Evolutionary conservation across 2,113 vertebrate genomes (phyloP).

Genomic region (Pseudolaguvia tuberculata): DNA sequence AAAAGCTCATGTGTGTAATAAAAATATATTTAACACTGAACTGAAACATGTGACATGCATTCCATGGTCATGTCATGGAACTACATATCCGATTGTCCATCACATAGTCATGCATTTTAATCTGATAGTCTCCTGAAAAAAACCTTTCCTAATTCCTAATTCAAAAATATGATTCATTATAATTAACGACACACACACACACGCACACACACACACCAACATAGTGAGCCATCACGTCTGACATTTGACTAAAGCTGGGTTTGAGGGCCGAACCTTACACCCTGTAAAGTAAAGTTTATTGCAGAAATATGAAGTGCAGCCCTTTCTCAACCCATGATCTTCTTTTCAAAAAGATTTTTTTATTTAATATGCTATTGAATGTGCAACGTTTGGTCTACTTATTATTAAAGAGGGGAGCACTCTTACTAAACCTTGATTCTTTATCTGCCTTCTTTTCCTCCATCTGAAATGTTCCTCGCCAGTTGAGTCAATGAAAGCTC

Average conservation of each 20-base stretch:
- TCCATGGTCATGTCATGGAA: background rate
- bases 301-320: background rate
- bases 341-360: background rate
- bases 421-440: conserved; percentile 9
- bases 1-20: no score
- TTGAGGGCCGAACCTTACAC: background rate
- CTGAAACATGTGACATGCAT: background rate
- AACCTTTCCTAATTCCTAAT: background rate
- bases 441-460: background rate
- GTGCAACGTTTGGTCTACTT: background rate
- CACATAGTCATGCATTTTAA: background rate
- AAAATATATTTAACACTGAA: background rate
- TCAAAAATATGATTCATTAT: background rate
- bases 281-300: background rate
- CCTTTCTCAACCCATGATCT: background rate
- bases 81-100: background rate
- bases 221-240: background rate
- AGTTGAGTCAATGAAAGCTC: conserved; percentile 31
- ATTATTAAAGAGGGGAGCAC: no score
- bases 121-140: background rate
- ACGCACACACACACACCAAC: background rate
- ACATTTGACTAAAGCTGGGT: background rate
- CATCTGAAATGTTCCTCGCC: conserved; percentile 20
- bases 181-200: no score
- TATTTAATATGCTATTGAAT: background rate